These are phyloP conservation scores for Triplophysa bombifrons DNA, from an alignment of 2,797 vertebrate species.

Conservation along the genomic window DNA sequence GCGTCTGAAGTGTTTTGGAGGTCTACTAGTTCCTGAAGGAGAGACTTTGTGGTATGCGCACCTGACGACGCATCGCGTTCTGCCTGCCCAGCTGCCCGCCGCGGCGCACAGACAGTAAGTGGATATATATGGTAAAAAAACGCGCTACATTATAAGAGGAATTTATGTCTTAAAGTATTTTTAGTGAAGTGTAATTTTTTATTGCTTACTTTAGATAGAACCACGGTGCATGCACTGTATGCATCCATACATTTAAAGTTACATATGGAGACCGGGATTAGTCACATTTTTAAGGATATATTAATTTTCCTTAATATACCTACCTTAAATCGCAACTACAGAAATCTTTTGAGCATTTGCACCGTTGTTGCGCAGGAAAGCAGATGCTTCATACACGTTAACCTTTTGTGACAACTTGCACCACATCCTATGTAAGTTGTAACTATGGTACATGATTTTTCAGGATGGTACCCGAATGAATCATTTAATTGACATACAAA, in stretches of 20 bases:
- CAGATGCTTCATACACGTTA: background rate
- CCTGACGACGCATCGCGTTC: conserved; percentile 61
- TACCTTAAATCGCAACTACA: too few species aligned
- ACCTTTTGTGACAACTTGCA: background rate
- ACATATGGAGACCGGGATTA: background rate
- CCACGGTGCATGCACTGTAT: background rate
- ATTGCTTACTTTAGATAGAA: background rate
- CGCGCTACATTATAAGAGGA: background rate
- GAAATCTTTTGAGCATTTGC: too few species aligned
- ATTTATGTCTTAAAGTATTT: too few species aligned
- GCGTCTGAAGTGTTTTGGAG: conserved; percentile 56
- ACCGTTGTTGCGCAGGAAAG: background rate
- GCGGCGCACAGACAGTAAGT: conserved; percentile 71
- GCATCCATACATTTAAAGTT: background rate
- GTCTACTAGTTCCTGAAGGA: conserved; percentile 52
- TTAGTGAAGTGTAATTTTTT: background rate
- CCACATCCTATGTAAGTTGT: background rate
- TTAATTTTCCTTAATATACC: too few species aligned
- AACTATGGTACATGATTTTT: background rate
- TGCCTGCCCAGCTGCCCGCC: conserved; percentile 66
- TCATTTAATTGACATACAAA: too few species aligned
- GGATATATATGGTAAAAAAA: background rate
- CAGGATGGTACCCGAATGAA: too few species aligned
- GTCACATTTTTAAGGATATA: too few species aligned
- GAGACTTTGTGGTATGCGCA: conserved; percentile 73